Base-by-base conservation (phyloP, 2,888 invertebrate genomes). In the Eupithecia centaureata region DNA sequence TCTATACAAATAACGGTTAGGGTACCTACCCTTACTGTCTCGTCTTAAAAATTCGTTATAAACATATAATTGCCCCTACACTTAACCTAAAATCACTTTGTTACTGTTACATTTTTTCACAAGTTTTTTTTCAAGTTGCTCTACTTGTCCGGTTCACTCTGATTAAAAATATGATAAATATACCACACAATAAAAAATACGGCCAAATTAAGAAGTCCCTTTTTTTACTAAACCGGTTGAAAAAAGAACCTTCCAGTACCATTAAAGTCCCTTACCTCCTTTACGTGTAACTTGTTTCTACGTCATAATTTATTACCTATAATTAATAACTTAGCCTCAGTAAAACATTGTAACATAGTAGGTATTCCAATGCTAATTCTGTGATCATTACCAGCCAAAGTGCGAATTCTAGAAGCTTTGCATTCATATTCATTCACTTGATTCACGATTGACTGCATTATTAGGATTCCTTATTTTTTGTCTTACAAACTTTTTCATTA, bases 321-420 rank as follows among this genome's bases (percentile, higher is more conserved):
- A 52, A 47, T 47, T 52, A 52, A 52, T 52, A 52, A 5, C 51
- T 25, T 51, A 8, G 4, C 27, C 27, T 27, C 7, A 27, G 27
- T 52, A 52, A n/a, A 61, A 61, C 54, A 61, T 56, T 61, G 42
- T 66, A 58, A 18, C 4, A 22, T 22, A 47, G 22, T 47, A 47
- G 18, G 22, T 22, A 22, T 47, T 22, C 47, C 47, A 35, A 66
- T 27, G 59, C 30, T 38, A 52, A 15, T 63, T 59, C 59, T 52
- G 47, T 42, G 30, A 42, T 61, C 47, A 59, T 58, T 62, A 67
- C 0, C 47, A 22, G 22, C 18, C 42, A 42, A 42, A 18, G 42
- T 42, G 42, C 47, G 22, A 47, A 47, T 47, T 47, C 47, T 22
- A 47, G 52, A 27, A 27, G 52, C 1, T 18, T 25, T 15, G 25